Percentiles rank a stretch among this genome's conserved stretches.
phyloP scores from a whole-genome alignment of 2,113 vertebrate species.

The Lucifuga dentata region DNA sequence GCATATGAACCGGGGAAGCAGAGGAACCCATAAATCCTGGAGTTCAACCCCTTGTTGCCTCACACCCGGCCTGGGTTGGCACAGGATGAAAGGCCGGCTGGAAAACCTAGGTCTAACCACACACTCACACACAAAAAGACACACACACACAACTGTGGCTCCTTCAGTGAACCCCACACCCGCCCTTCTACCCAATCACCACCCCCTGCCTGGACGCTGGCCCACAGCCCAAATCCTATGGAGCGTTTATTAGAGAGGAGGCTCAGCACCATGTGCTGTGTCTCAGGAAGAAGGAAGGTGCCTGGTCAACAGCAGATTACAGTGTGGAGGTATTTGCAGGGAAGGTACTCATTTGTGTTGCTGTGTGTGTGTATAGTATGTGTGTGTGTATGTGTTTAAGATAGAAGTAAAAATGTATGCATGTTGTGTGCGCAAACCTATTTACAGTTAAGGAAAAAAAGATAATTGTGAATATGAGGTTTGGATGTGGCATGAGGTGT shows the following conservation, averaged over 20 bases:
- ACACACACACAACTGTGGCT: slow-evolving; percentile 75
- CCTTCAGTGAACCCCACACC: slow-evolving; percentile 22
- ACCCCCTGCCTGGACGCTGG: slow-evolving; percentile 74
- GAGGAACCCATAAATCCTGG: slow-evolving; percentile 87
- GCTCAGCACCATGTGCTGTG: slow-evolving; percentile 60
- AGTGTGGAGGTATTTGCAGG: slow-evolving; percentile 52
- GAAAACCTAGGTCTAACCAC: slow-evolving; percentile 83
- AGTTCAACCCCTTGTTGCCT: slow-evolving; percentile 81
- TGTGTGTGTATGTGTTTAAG: not conserved
- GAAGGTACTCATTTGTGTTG: slow-evolving; percentile 40
- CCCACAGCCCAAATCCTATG: slow-evolving; percentile 79
- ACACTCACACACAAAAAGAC: slow-evolving; percentile 69
- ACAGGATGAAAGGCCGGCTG: slow-evolving; percentile 70
- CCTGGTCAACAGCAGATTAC: slow-evolving; percentile 79
- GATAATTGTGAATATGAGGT: no score
- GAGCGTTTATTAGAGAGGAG: slow-evolving; percentile 85
- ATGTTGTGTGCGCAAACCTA: slow-evolving; percentile 10
- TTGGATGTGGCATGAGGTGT: no score
- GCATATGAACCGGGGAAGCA: slow-evolving; percentile 63
- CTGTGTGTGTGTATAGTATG: not conserved
- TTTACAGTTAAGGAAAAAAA: not conserved
- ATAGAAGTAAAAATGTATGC: slow-evolving; percentile 8
- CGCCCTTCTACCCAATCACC: slow-evolving; percentile 11
- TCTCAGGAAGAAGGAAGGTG: slow-evolving; percentile 77
- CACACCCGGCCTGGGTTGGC: slow-evolving; percentile 82